Evolutionary conservation across 1,140 invertebrate species (phyloP).

Genomic region (Venustaconcha ellipsiformis): DNA sequence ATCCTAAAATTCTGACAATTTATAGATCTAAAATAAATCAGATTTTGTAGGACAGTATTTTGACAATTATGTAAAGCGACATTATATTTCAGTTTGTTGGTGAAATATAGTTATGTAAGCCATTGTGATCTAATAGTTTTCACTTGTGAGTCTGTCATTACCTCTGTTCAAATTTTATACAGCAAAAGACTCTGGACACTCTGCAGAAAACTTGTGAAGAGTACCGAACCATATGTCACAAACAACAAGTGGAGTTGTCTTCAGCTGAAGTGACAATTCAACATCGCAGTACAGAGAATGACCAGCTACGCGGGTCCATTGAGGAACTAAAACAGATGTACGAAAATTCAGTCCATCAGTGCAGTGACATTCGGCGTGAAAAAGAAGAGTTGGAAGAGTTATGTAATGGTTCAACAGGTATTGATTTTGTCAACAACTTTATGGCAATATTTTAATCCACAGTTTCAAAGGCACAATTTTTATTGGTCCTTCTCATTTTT

Average conservation of each 20-base stretch:
- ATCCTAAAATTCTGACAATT: too few relatives aligned
- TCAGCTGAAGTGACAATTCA: slow-evolving; percentile 39
- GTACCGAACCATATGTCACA: slow-evolving; percentile 35
- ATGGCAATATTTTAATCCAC: slow-evolving; percentile 3
- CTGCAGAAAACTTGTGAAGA: slow-evolving; percentile 36
- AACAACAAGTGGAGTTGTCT: slow-evolving; percentile 30
- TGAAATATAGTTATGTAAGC: too few relatives aligned
- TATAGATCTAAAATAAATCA: too few relatives aligned
- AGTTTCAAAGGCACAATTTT: slow-evolving; percentile 13
- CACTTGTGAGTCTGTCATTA: too few relatives aligned
- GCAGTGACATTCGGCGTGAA: slow-evolving; percentile 27
- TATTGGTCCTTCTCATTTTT: too few relatives aligned
- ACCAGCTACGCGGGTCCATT: slow-evolving; percentile 13
- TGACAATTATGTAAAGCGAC: too few relatives aligned
- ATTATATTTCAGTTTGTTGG: too few relatives aligned
- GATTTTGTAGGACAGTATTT: too few relatives aligned
- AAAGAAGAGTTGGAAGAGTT: slow-evolving; percentile 47
- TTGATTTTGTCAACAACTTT: too few relatives aligned
- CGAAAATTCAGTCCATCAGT: slow-evolving; percentile 27
- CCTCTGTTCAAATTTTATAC: background rate
- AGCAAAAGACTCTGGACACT: slow-evolving; percentile 38
- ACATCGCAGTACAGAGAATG: slow-evolving; percentile 17
- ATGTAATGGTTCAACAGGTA: too few relatives aligned
- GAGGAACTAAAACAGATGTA: slow-evolving; percentile 33
- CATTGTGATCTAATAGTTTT: too few relatives aligned